Evolutionary conservation across 2,888 invertebrate species (phyloP), one percentile per base, ranked within the genome.

Genomic region (Carcina quercana): DNA sequence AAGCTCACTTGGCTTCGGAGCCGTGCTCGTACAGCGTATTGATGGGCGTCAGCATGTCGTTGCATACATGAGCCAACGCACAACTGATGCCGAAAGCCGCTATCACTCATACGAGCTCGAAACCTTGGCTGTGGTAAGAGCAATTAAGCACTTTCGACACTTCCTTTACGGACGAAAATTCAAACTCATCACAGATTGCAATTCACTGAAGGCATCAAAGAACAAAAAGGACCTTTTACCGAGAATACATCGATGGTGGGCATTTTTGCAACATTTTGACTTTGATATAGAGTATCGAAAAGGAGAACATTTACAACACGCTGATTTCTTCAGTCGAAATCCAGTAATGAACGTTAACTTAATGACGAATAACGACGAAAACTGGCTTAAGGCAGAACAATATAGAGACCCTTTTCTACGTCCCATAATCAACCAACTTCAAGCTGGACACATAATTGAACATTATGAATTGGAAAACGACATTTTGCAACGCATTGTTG

Each of bases 281-380:
- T 44, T 44, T 28, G 30, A 31, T n/a, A 34, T 44, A n/a, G 34
- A 35, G n/a, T 44, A 42, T 21, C 25, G 39, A 1, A 37, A 28
- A 19, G 37, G 34, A 6, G 37, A 33, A n/a, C 26, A 33, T 2
- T 21, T 30, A n/a, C 33, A 33, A 4, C 37, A 37, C 12, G 37
- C 20, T 2, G 38, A 34, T 20, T 37, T 24, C 22, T 17, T 38
- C 1, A 38, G 38, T 28, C 13, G 38, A 5, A 38, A 38, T 15
- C 34, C 34, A 2, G 14, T n/a, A 3, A 20, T 21, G 7, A 15
- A 27, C 10, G 22, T 15, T 7, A 20, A 30, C 1, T 20, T 26
- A 13, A 30, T 21, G 13, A 27, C 30, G 3, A 12, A n/a, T 3
- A 34, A 26, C 11, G 21, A 30, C 8, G 21, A n/a, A 7, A 21